Evolutionary conservation across 2,888 invertebrate species (phyloP).

Genomic region (Rutpela maculata): DNA sequence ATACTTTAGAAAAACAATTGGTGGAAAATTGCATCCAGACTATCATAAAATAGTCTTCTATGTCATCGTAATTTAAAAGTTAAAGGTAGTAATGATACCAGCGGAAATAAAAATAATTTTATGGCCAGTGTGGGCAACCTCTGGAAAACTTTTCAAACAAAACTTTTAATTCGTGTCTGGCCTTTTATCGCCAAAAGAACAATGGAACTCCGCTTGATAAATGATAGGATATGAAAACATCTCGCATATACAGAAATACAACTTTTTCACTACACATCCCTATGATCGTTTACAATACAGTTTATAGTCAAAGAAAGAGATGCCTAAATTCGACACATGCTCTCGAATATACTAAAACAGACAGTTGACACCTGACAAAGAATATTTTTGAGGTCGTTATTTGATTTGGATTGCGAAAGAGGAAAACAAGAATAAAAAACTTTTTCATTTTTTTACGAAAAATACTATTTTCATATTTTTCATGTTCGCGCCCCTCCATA

Average conservation of each 20-base stretch:
- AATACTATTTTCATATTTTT: too few species aligned
- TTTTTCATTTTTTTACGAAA: too few species aligned
- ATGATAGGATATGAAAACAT: constrained; percentile 30
- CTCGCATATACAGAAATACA: constrained; percentile 16
- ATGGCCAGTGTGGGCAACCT: constrained; percentile 13
- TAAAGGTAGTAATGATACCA: constrained; percentile 13
- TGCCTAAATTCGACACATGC: too few species aligned
- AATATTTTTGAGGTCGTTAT: too few species aligned
- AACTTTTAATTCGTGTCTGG: constrained; percentile 38
- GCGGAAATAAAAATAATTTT: constrained; percentile 38
- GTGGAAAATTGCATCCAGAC: neutral
- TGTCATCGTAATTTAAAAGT: constrained; percentile 21
- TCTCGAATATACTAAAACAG: too few species aligned
- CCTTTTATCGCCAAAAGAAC: constrained; percentile 22
- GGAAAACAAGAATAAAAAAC: too few species aligned
- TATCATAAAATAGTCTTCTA: neutral
- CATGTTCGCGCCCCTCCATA: too few species aligned
- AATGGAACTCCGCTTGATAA: constrained; percentile 24
- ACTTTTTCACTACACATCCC: constrained; percentile 17
- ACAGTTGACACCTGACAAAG: too few species aligned
- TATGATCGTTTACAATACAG: neutral
- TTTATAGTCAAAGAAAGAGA: too few species aligned
- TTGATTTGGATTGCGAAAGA: too few species aligned
- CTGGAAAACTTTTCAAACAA: constrained; percentile 15
- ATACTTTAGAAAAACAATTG: neutral